Evolutionary conservation across 1,140 invertebrate species (phyloP).

Genomic region (Zelostemma sp.): DNA sequence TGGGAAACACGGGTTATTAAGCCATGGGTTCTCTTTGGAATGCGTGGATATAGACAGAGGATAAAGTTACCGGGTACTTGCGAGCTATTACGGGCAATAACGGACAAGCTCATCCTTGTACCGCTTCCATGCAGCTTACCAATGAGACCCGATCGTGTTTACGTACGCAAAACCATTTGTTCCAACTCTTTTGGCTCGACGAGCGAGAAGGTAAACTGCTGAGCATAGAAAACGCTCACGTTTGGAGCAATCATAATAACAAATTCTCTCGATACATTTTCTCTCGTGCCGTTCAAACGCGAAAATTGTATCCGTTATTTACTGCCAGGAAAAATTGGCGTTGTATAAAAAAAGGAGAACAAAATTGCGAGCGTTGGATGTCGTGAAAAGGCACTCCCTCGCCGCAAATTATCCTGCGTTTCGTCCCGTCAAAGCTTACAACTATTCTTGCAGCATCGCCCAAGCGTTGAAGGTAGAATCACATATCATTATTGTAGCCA

Average conservation of each 20-base stretch:
- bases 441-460: too few relatives aligned
- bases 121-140: conserved; percentile 3
- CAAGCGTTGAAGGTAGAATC: too few relatives aligned
- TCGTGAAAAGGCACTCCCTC: too few relatives aligned
- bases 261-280: not conserved
- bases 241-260: not conserved
- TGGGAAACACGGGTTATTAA: too few relatives aligned
- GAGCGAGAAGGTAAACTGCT: conserved; percentile 1
- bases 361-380: too few relatives aligned
- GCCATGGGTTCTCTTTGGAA: not conserved
- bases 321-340: too few relatives aligned
- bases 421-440: too few relatives aligned
- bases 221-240: not conserved
- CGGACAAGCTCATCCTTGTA: conserved; percentile 4
- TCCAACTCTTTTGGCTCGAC: not conserved
- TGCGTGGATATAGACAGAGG: conserved; percentile 9
- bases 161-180: conserved; percentile 1
- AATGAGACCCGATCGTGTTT: conserved; percentile 7
- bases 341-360: too few relatives aligned
- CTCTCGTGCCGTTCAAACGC: not conserved
- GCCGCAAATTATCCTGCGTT: too few relatives aligned
- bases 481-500: too few relatives aligned
- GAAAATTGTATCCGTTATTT: too few relatives aligned
- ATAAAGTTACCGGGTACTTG: conserved; percentile 15
- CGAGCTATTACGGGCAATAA: conserved; percentile 7